Evolutionary conservation across 2,888 invertebrate species (phyloP).

Genomic region (Drosophila algonquin): DNA sequence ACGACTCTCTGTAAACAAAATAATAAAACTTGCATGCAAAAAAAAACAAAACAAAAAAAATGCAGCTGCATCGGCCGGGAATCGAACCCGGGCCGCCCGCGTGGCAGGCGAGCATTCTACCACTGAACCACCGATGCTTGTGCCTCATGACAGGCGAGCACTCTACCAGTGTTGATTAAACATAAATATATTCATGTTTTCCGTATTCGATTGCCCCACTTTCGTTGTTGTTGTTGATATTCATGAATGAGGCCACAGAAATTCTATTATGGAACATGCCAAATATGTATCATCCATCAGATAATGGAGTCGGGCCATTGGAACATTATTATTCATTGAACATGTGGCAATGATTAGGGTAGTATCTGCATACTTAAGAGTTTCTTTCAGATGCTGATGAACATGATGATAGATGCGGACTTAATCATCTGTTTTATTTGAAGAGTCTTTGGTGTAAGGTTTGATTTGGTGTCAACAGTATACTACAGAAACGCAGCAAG

Average conservation of each 20-base stretch:
- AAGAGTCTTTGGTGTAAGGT: no score
- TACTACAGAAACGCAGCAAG: no score
- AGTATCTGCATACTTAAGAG: background rate
- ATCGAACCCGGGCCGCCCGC: constrained; percentile 79
- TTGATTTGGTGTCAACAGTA: no score
- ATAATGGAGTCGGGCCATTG: constrained; percentile 35
- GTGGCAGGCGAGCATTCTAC: constrained; percentile 80
- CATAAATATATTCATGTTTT: background rate
- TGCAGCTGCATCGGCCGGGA: constrained; percentile 77
- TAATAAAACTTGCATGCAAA: constrained; percentile 29
- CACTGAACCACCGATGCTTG: constrained; percentile 60
- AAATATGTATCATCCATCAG: constrained; percentile 13
- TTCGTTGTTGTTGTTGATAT: constrained; percentile 19
- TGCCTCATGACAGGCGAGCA: constrained; percentile 77
- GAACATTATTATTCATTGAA: constrained; percentile 23
- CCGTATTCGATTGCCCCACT: constrained; percentile 15
- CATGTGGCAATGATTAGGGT: constrained; percentile 28
- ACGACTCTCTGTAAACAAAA: constrained; percentile 37
- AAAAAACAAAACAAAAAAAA: constrained; percentile 16
- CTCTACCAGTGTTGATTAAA: constrained; percentile 67
- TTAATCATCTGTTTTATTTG: no score
- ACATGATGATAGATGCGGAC: background rate
- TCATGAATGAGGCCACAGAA: constrained; percentile 32
- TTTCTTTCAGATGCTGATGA: background rate
- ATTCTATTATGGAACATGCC: constrained; percentile 8